phyloP scores from a whole-genome alignment of 2,797 vertebrate genomes.

The Psittacula echo region DNA sequence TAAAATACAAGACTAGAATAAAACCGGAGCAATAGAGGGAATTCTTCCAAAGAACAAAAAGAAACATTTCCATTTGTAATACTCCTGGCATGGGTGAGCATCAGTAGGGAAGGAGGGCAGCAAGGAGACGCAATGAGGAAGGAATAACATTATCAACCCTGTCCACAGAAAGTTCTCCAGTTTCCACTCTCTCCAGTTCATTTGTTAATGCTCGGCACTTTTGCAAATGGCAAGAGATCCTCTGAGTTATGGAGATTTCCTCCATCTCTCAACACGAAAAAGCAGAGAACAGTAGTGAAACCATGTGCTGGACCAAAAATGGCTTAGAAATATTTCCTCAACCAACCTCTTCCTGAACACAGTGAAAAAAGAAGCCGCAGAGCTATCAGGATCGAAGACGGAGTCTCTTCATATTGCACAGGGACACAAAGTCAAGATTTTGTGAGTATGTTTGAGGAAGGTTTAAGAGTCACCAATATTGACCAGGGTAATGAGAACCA shows the following conservation, averaged over 20 bases:
- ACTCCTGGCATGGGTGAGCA: constrained; percentile 57
- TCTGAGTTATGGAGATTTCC: neutral
- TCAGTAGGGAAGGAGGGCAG: constrained; percentile 42
- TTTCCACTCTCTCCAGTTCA: constrained; percentile 42
- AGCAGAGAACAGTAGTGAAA: constrained; percentile 33
- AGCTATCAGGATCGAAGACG: neutral
- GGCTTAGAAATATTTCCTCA: constrained; percentile 37
- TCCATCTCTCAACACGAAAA: neutral
- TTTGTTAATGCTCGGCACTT: neutral
- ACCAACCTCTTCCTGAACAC: constrained; percentile 57
- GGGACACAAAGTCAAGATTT: constrained; percentile 31
- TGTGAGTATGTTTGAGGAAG: constrained; percentile 49
- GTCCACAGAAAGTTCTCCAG: constrained; percentile 33
- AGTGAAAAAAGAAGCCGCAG: constrained; percentile 39
- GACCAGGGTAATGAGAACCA: constrained; percentile 25
- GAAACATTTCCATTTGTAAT: constrained; percentile 52
- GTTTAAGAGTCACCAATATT: neutral
- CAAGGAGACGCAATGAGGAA: neutral
- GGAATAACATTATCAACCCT: constrained; percentile 38
- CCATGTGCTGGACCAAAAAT: constrained; percentile 39
- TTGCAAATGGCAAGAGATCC: neutral
- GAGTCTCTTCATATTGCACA: constrained; percentile 60
- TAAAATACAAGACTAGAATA: constrained; percentile 74
- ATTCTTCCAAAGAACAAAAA: constrained; percentile 64
- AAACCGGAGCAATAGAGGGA: constrained; percentile 63